A percentile compares a stretch with the other conserved stretches of the same genome.
Evolutionary conservation across 2,113 vertebrate species (phyloP).

Genomic region (Phodopus roborovskii): DNA sequence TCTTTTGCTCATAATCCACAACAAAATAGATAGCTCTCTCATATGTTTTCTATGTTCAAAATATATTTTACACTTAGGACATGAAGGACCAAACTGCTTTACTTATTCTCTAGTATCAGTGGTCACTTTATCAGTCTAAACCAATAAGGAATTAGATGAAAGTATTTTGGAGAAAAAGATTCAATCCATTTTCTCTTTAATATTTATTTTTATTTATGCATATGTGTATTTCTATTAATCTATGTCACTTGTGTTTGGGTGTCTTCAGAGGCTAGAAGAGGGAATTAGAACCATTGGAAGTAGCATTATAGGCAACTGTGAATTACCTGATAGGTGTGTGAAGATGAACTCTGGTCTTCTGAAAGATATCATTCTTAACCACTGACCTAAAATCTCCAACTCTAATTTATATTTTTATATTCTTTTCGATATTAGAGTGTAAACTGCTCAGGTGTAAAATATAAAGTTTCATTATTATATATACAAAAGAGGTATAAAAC

Average conservation of each 20-base stretch:
- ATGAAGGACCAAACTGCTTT: neutral
- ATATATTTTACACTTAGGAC: neutral
- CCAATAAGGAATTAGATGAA: slow-evolving; percentile 19
- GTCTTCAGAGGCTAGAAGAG: neutral
- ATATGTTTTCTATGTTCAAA: neutral
- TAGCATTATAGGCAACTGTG: neutral
- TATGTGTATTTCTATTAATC: neutral
- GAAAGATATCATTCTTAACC: neutral
- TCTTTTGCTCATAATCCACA: neutral
- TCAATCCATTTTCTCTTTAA: neutral
- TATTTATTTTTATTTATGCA: neutral
- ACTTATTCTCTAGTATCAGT: neutral
- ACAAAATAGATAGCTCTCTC: neutral
- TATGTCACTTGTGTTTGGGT: neutral
- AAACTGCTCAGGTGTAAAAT: neutral
- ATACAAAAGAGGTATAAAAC: slow-evolving; percentile 51
- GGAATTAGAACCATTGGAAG: neutral
- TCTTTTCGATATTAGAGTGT: neutral
- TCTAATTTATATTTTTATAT: neutral
- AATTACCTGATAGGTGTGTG: neutral
- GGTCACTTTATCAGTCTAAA: neutral
- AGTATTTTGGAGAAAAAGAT: neutral
- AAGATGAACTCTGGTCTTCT: neutral
- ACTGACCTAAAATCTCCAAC: neutral
- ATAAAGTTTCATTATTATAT: neutral